phyloP scores from a whole-genome alignment of 1,140 invertebrate genomes.

The Dendrolimus punctatus region DNA sequence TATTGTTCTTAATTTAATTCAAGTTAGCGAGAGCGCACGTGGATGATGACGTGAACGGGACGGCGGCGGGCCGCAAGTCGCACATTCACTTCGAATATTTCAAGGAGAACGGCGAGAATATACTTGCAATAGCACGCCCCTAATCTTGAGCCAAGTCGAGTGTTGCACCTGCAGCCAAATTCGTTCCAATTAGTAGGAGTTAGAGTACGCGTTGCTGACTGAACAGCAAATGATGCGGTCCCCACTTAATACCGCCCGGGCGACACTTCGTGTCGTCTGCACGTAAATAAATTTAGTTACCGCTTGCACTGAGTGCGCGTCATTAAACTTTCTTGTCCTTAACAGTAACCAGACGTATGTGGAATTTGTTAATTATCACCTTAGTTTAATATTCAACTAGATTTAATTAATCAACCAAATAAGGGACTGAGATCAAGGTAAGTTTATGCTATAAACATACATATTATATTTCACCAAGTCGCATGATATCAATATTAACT shows the following conservation, averaged over 20 bases:
- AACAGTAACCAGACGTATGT: slow-evolving; percentile 25
- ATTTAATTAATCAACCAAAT: no score
- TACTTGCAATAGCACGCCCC: slow-evolving; percentile 58
- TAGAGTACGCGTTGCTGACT: slow-evolving; percentile 60
- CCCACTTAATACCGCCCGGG: slow-evolving; percentile 48
- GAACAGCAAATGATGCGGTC: slow-evolving; percentile 68
- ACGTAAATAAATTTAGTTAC: slow-evolving; percentile 63
- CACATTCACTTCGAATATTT: slow-evolving; percentile 63
- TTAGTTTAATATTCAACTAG: no score
- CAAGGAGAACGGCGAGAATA: slow-evolving; percentile 51
- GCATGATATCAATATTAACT: slow-evolving; percentile 37
- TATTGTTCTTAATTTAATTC: slow-evolving; percentile 72
- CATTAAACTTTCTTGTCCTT: slow-evolving; percentile 64
- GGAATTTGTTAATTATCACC: slow-evolving; percentile 46
- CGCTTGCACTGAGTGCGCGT: slow-evolving; percentile 43
- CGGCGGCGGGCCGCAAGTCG: slow-evolving; percentile 46
- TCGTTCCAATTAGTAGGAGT: slow-evolving; percentile 69
- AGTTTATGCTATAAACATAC: no score
- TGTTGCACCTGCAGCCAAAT: slow-evolving; percentile 69
- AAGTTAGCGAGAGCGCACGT: slow-evolving; percentile 53
- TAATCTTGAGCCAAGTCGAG: slow-evolving; percentile 68
- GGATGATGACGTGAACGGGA: slow-evolving; percentile 32
- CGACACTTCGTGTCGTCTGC: slow-evolving; percentile 53
- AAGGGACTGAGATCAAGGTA: no score
- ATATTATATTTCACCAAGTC: slow-evolving; percentile 18